These are phyloP conservation scores for Euschistus heros DNA, from an alignment of 1,140 invertebrate species.

Conservation along the genomic window DNA sequence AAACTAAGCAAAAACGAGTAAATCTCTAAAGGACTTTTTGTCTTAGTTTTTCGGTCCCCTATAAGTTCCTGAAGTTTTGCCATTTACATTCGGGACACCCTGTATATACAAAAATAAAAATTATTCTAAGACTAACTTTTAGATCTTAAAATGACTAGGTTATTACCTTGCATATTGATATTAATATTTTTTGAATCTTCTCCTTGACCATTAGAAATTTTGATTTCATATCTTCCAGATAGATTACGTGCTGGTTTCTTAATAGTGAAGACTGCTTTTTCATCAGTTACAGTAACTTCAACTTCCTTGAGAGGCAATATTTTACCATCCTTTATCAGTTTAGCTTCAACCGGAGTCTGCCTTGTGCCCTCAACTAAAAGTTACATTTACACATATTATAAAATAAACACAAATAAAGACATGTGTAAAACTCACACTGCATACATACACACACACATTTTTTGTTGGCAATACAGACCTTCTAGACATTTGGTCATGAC, in stretches of 20 bases:
- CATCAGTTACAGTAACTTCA: slow-evolving; percentile 77
- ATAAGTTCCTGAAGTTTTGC: too few species aligned
- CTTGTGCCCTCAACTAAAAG: slow-evolving; percentile 69
- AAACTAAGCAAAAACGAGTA: too few species aligned
- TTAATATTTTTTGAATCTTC: slow-evolving; percentile 73
- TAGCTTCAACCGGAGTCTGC: slow-evolving; percentile 75
- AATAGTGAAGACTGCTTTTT: slow-evolving; percentile 79
- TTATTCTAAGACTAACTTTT: too few species aligned
- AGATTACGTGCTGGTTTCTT: slow-evolving; percentile 75
- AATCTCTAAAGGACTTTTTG: too few species aligned
- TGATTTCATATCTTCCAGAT: slow-evolving; percentile 75
- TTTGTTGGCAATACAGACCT: too few species aligned
- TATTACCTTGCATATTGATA: slow-evolving; percentile 69
- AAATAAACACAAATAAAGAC: slow-evolving; percentile 7
- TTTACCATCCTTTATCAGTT: slow-evolving; percentile 81
- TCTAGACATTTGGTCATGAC: too few species aligned
- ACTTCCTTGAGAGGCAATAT: slow-evolving; percentile 73
- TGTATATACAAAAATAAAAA: too few species aligned
- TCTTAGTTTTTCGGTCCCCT: too few species aligned
- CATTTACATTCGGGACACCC: too few species aligned
- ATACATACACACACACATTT: too few species aligned
- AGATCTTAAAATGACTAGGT: too few species aligned
- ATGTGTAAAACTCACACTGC: neutral
- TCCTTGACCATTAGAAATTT: slow-evolving; percentile 75
- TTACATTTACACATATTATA: slow-evolving; percentile 21